Base-by-base conservation (phyloP, 2,888 invertebrate genomes). In the Eristalis pertinax region DNA sequence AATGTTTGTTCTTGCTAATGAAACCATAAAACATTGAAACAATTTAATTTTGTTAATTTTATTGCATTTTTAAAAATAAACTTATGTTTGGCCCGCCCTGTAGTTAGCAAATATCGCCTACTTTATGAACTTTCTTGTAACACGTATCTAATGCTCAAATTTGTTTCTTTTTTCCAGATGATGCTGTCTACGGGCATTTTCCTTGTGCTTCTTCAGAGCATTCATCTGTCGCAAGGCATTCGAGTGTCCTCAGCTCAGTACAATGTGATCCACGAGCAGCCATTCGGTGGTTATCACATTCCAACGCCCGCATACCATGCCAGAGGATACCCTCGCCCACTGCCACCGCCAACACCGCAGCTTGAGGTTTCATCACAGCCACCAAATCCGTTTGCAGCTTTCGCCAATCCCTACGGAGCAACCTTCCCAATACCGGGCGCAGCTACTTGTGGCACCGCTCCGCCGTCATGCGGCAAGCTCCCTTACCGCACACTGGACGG, bases 401-500 rank as follows among this genome's bases (percentile, higher is more conserved):
- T 82, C n/a, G 68, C 82, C 11, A 64, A 74, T 76, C 87, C 90
- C 35, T 90, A 90, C 79, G 92, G 91, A 1, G 83, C 90, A 13
- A 90, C 89, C 35, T 90, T 90, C 65, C 92, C 92, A 10, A 89
- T 69, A 7, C 90, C 91, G 0, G 91, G 91, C 0, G 84, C 84
- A 22, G 91, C 91, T 10, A 74, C 89, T 26, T 93, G 93, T 85
- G 90, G 91, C 15, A 90, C 78, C 69, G 90, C 92, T 0, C 92
- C 92, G 8, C 69, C 90, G n/a, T 62, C 63, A 4, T 93, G 93
- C 72, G 90, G 91, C 69, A 91, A 92, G 78, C 89, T 91, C 0
- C 89, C 91, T 29, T 98, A 97, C 92, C 94, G 98, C 68, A 95
- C 97, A 0, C 95, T 96, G 86, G 99, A 99, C 92, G 99, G 99